Conservation (phyloP, 2,888 invertebrate species). For the Sesia bembeciformis region DNA sequence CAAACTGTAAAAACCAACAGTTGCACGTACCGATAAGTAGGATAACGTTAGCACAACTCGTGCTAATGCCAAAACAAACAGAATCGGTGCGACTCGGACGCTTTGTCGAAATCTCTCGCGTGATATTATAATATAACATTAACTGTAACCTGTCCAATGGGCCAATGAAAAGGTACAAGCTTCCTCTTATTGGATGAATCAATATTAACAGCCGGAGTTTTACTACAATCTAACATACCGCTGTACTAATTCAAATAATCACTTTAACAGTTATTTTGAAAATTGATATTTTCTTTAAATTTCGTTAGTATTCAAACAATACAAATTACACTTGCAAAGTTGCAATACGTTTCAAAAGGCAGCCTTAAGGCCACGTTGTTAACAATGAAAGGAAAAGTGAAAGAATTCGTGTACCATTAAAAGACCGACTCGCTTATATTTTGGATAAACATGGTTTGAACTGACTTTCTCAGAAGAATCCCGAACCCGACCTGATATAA, state of each 20-base stretch:
- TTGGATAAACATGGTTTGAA: slow-evolving; percentile 50
- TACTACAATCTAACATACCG: slow-evolving; percentile 12
- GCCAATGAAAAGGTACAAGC: slow-evolving; percentile 37
- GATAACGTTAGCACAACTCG: slow-evolving; percentile 50
- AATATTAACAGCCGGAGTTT: slow-evolving; percentile 53
- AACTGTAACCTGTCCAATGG: slow-evolving; percentile 57
- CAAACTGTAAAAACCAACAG: slow-evolving; percentile 53
- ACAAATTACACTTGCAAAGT: too few species aligned
- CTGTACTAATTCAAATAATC: not conserved
- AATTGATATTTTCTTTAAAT: too few species aligned
- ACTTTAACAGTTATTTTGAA: not conserved
- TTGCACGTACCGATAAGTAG: slow-evolving; percentile 48
- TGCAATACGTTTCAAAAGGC: too few species aligned
- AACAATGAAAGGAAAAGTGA: slow-evolving; percentile 56
- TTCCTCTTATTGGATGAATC: slow-evolving; percentile 28
- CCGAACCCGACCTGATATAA: slow-evolving; percentile 31
- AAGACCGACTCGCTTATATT: slow-evolving; percentile 46
- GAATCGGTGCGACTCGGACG: slow-evolving; percentile 29
- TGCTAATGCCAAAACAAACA: slow-evolving; percentile 54
- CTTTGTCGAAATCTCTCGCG: slow-evolving; percentile 44
- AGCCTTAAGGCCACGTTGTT: slow-evolving; percentile 4
- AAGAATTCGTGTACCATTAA: slow-evolving; percentile 48
- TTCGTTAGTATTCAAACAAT: too few species aligned
- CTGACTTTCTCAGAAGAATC: slow-evolving; percentile 51
- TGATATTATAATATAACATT: slow-evolving; percentile 68